Percentiles rank a stretch among this genome's conserved stretches.
phyloP scores from a whole-genome alignment of 2,797 vertebrate genomes.

The Paedocypris micromegethes region DNA sequence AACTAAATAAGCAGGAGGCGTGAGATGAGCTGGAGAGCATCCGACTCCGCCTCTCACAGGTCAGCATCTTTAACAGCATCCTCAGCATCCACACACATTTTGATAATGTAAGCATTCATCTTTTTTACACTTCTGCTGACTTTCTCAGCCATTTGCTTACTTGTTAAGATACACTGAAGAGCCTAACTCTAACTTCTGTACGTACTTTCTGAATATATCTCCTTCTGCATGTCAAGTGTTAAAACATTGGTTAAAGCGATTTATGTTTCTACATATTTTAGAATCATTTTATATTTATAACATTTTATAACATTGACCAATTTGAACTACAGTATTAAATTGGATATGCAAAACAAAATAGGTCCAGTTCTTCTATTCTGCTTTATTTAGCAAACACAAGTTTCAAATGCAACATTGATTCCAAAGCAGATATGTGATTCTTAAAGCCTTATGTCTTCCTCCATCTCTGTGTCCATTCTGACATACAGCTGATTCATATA shows the following conservation, averaged over 20 bases:
- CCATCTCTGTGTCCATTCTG: background rate
- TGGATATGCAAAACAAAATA: constrained; percentile 1
- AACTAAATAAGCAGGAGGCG: constrained; percentile 18
- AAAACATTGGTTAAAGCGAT: background rate
- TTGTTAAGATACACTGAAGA: background rate
- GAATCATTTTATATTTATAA: too few relatives aligned
- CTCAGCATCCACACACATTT: constrained; percentile 11
- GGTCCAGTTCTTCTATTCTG: constrained; percentile 13
- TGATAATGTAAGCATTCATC: constrained; percentile 3
- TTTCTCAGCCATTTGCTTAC: background rate
- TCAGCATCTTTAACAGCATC: constrained; percentile 29
- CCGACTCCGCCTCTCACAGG: background rate
- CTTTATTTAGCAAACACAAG: constrained; percentile 40
- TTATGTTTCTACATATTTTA: too few relatives aligned
- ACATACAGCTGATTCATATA: constrained; percentile 2
- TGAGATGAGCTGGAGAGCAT: background rate
- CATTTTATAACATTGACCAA: too few relatives aligned
- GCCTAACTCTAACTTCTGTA: constrained; percentile 1
- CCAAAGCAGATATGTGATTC: constrained; percentile 8
- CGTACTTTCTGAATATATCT: background rate
- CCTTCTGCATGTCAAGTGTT: background rate
- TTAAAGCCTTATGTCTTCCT: background rate
- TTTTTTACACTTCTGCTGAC: constrained; percentile 8
- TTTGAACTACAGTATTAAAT: too few relatives aligned
- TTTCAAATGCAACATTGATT: constrained; percentile 28